Evolutionary conservation across 2,888 invertebrate genomes (phyloP).

Genomic region (Augiades crinisus): DNA sequence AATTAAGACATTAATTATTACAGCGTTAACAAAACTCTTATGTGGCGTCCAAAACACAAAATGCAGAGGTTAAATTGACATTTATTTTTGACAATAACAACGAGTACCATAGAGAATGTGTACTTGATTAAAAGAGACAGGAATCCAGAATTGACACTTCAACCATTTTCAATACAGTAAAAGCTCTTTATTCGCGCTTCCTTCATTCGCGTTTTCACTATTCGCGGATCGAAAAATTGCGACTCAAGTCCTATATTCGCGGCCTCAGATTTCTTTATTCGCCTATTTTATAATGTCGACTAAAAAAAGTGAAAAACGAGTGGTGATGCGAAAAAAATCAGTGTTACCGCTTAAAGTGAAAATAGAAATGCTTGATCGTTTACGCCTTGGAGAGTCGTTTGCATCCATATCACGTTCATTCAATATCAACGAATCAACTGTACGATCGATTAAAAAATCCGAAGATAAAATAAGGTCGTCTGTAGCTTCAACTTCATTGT

Average conservation of each 20-base stretch:
- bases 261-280: conserved; percentile 15
- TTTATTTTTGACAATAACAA: not conserved
- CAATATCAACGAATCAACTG: conserved; percentile 33
- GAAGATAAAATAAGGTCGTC: conserved; percentile 36
- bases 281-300: conserved; percentile 28
- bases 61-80: not conserved
- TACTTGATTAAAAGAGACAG: no score
- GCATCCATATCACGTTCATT: conserved; percentile 33
- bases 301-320: conserved; percentile 25
- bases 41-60: conserved; percentile 7
- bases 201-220: conserved; percentile 30
- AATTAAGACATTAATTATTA: not conserved
- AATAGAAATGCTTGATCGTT: conserved; percentile 35
- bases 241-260: conserved; percentile 17
- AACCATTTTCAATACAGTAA: no score
- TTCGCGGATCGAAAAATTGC: conserved; percentile 26
- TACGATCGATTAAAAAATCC: conserved; percentile 31
- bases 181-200: conserved; percentile 27
- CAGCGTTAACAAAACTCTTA: not conserved
- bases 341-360: conserved; percentile 33
- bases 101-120: no score
- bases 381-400: conserved; percentile 31
- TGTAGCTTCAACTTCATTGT: conserved; percentile 36
- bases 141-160: no score
- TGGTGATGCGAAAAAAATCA: conserved; percentile 27